Evolutionary conservation across 1,140 invertebrate genomes (phyloP).

Genomic region (Anagrus nilaparvatae): DNA sequence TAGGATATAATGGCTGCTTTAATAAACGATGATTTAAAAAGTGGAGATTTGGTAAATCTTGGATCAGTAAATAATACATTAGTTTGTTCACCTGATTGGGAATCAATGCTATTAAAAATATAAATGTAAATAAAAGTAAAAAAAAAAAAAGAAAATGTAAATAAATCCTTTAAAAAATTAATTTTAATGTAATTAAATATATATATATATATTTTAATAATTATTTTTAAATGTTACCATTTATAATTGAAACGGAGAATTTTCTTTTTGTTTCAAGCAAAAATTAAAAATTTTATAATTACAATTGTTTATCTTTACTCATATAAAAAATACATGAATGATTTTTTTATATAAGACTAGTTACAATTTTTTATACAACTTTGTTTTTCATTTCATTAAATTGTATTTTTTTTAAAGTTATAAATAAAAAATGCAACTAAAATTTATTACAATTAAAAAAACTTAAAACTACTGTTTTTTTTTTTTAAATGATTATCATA

Average conservation of each 20-base stretch:
- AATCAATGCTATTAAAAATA: conserved; percentile 25
- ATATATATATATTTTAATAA: not conserved
- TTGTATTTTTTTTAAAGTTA: too few species aligned
- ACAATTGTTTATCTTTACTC: too few species aligned
- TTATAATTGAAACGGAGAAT: conserved; percentile 8
- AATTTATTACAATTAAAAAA: too few species aligned
- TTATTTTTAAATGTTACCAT: conserved; percentile 4
- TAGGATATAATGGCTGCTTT: conserved; percentile 37
- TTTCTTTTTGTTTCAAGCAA: too few species aligned
- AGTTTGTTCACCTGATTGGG: conserved; percentile 34
- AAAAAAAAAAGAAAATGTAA: not conserved
- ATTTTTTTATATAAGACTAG: not conserved
- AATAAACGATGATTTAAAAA: conserved; percentile 26
- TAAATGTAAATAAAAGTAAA: conserved; percentile 17
- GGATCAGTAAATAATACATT: conserved; percentile 29
- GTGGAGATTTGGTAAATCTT: conserved; percentile 33
- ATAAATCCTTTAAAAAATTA: not conserved
- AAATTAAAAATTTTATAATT: too few species aligned
- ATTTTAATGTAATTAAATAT: not conserved
- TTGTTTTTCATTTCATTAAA: too few species aligned
- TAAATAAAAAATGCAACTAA: too few species aligned
- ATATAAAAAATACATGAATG: conserved; percentile 6
- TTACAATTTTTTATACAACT: not conserved
- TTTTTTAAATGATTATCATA: too few species aligned
- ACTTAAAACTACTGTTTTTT: too few species aligned